A percentile compares a stretch with the other conserved stretches of the same genome.
Evolutionary conservation across 2,113 vertebrate species (phyloP).

Genomic region (Pelecanus crispus): DNA sequence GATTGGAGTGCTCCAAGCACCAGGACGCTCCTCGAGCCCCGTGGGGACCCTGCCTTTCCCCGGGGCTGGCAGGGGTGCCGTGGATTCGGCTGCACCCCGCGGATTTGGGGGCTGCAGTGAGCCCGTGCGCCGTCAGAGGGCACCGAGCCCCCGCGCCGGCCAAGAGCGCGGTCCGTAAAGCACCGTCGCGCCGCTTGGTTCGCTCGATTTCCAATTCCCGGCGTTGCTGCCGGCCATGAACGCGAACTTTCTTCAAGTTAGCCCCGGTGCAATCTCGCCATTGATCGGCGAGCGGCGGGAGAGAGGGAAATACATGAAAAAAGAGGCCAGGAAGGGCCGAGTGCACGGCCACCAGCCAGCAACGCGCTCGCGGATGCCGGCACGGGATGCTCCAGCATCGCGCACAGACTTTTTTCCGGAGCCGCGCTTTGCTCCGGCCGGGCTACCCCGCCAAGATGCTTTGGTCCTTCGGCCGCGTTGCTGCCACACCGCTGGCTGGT

Average conservation of each 20-base stretch:
- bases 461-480: rapidly evolving
- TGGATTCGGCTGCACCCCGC: rapidly evolving
- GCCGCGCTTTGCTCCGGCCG: background rate
- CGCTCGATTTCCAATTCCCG: background rate
- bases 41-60: background rate
- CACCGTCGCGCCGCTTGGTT: background rate
- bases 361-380: background rate
- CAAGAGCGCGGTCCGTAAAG: background rate
- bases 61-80: background rate
- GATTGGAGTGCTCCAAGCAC: background rate
- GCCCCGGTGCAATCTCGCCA: background rate
- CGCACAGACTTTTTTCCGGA: background rate
- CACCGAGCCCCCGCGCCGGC: background rate
- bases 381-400: background rate
- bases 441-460: background rate
- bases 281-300: background rate
- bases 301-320: background rate
- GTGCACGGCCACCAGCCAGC: rapidly evolving
- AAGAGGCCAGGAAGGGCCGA: background rate
- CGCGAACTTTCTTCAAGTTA: background rate
- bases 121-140: background rate
- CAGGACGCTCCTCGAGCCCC: background rate
- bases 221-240: background rate
- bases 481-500: background rate
- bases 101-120: background rate